Percentiles rank a stretch among this genome's conserved stretches.
Evolutionary conservation across 2,888 invertebrate genomes (phyloP).

Genomic region (Cecidostiba fungosa): DNA sequence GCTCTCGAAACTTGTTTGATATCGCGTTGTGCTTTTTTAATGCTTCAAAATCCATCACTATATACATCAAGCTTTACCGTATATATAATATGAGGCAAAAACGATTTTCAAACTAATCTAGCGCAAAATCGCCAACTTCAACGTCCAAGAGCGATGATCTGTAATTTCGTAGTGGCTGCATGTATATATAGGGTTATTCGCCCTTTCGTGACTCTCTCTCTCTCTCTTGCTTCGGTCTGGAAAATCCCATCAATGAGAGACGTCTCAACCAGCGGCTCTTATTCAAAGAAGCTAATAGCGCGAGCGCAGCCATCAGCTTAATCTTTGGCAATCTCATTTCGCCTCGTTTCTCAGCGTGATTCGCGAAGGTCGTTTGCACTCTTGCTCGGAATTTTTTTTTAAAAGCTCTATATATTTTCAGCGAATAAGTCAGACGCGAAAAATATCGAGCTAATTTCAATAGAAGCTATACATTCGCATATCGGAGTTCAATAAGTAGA

Average conservation of each 20-base stretch:
- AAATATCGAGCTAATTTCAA: background rate
- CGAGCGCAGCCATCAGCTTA: constrained; percentile 6
- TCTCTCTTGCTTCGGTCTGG: background rate
- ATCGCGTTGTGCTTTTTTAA: too few species aligned
- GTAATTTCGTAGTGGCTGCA: background rate
- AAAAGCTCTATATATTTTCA: background rate
- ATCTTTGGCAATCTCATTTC: constrained; percentile 24
- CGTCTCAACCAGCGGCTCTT: background rate
- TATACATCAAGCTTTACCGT: too few species aligned
- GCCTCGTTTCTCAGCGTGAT: background rate
- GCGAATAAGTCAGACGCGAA: background rate
- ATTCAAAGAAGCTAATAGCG: constrained; percentile 30
- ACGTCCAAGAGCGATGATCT: background rate
- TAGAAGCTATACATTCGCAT: background rate
- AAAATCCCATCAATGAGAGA: constrained; percentile 10
- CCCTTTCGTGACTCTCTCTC: background rate
- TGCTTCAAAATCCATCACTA: too few species aligned
- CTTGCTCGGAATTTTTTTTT: background rate
- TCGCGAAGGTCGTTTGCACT: background rate
- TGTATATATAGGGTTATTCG: background rate
- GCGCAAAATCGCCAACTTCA: background rate
- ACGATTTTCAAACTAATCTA: background rate
- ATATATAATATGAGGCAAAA: background rate
- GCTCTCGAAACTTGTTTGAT: too few species aligned
- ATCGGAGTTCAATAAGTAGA: background rate